These are phyloP conservation scores for Oegoconia quadripuncta DNA, from an alignment of 2,888 invertebrate genomes.

Conservation along the genomic window DNA sequence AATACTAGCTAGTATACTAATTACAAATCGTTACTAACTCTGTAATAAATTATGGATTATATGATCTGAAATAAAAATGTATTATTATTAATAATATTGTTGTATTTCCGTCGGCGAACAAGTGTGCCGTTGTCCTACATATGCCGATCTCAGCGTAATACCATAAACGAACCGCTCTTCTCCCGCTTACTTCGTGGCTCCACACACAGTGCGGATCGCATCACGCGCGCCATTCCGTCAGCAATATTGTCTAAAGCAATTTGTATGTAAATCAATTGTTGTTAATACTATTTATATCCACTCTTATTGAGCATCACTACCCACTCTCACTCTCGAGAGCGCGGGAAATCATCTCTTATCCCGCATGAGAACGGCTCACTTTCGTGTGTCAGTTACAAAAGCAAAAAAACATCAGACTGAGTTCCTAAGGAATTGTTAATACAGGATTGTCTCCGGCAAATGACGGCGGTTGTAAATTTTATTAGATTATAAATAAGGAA, in stretches of 20 bases:
- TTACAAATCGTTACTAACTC: too few relatives aligned
- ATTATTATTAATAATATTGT: too few relatives aligned
- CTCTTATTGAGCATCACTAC: constrained; percentile 75
- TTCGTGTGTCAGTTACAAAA: not conserved
- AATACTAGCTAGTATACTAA: too few relatives aligned
- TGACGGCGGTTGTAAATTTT: constrained; percentile 68
- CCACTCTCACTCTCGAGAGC: constrained; percentile 48
- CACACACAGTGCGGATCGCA: constrained; percentile 52
- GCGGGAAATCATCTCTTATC: not conserved
- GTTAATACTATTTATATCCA: constrained; percentile 77
- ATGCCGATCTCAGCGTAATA: too few relatives aligned
- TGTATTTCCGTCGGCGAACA: too few relatives aligned
- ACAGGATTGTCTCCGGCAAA: constrained; percentile 52
- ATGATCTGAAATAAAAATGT: too few relatives aligned
- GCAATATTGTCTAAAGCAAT: constrained; percentile 79
- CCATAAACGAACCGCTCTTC: not conserved
- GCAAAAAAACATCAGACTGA: constrained; percentile 54
- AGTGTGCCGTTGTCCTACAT: too few relatives aligned
- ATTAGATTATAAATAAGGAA: constrained; percentile 70
- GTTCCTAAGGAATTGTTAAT: constrained; percentile 69
- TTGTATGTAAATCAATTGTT: constrained; percentile 79
- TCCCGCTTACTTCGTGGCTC: constrained; percentile 30
- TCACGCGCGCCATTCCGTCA: constrained; percentile 75
- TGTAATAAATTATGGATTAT: too few relatives aligned
- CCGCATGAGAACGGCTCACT: constrained; percentile 21